Evolutionary conservation across 2,888 invertebrate species (phyloP), one percentile per base, ranked within the genome.

Genomic region (Noctua janthina): DNA sequence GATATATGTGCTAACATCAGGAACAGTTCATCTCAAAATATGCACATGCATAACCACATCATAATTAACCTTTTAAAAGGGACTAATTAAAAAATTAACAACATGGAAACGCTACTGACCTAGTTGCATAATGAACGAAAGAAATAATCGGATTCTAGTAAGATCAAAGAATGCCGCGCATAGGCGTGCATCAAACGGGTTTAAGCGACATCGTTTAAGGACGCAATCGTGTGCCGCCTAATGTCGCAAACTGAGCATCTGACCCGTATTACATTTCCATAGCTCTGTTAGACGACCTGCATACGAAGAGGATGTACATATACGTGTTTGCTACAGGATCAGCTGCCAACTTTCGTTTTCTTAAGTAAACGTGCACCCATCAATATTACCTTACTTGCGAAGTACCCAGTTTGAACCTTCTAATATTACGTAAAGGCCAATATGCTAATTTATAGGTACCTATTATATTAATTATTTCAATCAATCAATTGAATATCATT

Each of bases 211-310:
- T 89, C 88, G 87, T 92, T 90, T 89, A 89, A 89, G 90, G 89
- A 90, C 90, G 91, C 89, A 91, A 91, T 91, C 87, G 85, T 84
- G 82, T 89, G 74, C 73, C 77, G 78, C 71, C 81, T 90, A 88
- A 89, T 93, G 92, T 92, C 91, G 93, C 92, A 93, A 93, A 92
- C 90, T 82, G 80, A 88, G 84, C 88, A 87, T 89, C 89, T 90
- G 91, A 91, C 91, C 91, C 75, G 91, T 85, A 90, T 91, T 88
- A 87, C 88, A 87, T 90, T 79, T 78, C 81, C 74, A 75, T 82
- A 82, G 81, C 68, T 81, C 71, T 69, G 87, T 64, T 81, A 77
- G 79, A 79, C 78, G 76, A 82, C 73, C 71, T 82, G 82, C 77
- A 86, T 81, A 75, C 77, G 76, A 76, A 85, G 77, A 82, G 54